Percentiles rank a stretch among this genome's conserved stretches.
phyloP scores from a whole-genome alignment of 2,113 vertebrate species.

The Sitta europaea region DNA sequence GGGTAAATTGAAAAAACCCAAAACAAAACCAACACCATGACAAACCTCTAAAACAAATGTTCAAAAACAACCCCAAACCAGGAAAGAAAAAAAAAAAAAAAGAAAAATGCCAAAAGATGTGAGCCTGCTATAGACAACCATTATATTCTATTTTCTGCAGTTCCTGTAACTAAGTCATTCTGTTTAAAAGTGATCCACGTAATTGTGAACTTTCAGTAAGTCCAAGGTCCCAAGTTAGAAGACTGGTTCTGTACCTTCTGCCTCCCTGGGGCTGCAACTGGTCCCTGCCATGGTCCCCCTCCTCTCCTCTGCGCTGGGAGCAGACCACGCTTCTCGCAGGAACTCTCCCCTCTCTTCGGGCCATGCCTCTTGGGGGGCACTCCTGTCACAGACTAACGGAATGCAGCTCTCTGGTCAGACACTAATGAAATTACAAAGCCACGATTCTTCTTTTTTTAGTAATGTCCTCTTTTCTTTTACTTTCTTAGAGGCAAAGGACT shows the following conservation, averaged over 20 bases:
- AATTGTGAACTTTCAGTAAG: neutral
- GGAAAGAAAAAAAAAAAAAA: too few relatives aligned
- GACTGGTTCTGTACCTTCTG: rapidly evolving
- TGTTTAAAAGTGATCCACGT: neutral
- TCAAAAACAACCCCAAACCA: neutral
- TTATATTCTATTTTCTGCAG: neutral
- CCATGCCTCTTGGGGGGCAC: neutral
- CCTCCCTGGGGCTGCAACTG: rapidly evolving
- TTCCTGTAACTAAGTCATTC: neutral
- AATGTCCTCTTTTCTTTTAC: neutral
- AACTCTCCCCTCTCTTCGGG: neutral
- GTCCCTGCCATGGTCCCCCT: rapidly evolving
- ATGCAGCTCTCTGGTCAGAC: neutral
- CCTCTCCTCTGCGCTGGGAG: neutral
- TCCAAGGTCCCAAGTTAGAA: neutral
- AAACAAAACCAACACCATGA: neutral
- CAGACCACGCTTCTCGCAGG: neutral
- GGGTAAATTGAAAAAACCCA: neutral
- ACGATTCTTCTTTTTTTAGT: neutral
- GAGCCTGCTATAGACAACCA: neutral
- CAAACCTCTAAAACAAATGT: neutral
- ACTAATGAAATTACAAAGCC: neutral
- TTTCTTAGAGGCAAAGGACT: neutral
- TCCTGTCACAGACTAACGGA: neutral
- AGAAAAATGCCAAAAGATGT: neutral